Conservation (phyloP, 2,797 vertebrate species). For the Centroberyx gerrardi region DNA sequence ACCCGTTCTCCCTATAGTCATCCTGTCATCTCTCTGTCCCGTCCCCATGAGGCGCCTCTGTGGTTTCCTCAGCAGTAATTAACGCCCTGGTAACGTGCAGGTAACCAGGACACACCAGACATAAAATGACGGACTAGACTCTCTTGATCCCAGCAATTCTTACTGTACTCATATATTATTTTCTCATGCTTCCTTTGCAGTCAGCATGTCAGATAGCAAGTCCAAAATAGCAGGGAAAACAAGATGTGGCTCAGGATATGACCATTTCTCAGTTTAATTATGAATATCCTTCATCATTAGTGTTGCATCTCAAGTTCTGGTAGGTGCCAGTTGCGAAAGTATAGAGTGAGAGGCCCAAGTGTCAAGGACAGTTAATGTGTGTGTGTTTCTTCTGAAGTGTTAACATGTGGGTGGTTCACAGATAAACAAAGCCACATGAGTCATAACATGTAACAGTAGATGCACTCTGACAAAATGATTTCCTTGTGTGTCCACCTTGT, state of each 20-base stretch:
- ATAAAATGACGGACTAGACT: conserved; percentile 60
- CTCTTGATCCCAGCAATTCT: conserved; percentile 23
- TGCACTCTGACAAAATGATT: not conserved
- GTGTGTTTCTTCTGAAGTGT: not conserved
- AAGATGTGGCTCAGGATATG: not conserved
- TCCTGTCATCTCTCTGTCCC: conserved; percentile 33
- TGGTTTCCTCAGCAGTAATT: conserved; percentile 78
- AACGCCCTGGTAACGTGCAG: conserved; percentile 76
- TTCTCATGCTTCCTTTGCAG: conserved; percentile 36
- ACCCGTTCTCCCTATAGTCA: conserved; percentile 41
- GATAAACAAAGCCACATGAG: not conserved
- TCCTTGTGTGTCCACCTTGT: not conserved
- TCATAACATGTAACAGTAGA: not conserved
- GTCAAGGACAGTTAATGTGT: not conserved
- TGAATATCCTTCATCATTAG: not conserved
- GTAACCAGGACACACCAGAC: conserved; percentile 73
- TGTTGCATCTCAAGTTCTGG: no score
- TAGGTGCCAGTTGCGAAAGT: not conserved
- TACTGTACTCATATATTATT: conserved; percentile 22
- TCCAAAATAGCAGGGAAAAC: conserved; percentile 17
- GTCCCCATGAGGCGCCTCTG: conserved; percentile 54
- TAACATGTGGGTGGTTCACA: conserved; percentile 9
- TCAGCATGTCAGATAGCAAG: conserved; percentile 32
- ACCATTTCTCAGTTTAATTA: not conserved
- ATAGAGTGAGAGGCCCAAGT: no score